Percentiles rank a stretch among this genome's conserved stretches.
phyloP scores from a whole-genome alignment of 2,888 invertebrate species.

The Athetis lepigone region DNA sequence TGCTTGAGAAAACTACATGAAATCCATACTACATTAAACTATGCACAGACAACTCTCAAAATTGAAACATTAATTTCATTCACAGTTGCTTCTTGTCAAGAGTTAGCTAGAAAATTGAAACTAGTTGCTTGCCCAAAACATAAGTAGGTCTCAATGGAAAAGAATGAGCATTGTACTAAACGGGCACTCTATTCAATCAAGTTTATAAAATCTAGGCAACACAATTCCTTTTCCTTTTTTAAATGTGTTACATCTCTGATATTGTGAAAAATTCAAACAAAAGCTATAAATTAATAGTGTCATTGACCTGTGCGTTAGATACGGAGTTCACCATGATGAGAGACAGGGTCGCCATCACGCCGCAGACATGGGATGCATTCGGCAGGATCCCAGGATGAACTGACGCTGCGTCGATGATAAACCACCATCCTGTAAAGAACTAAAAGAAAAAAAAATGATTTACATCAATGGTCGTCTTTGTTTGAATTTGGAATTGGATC shows the following conservation, averaged over 20 bases:
- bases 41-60: no score
- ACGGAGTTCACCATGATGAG: conserved; percentile 99
- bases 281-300: conserved; percentile 13
- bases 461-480: background rate
- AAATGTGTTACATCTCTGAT: no score
- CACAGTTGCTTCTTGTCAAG: no score
- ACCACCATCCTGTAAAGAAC: conserved; percentile 99
- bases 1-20: background rate
- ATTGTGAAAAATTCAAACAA: background rate
- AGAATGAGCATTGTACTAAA: no score
- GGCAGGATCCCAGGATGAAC: conserved; percentile 93
- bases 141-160: no score
- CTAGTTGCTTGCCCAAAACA: no score
- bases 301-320: conserved; percentile 95
- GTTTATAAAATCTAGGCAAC: no score
- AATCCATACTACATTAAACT: background rate
- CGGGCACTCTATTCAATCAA: background rate
- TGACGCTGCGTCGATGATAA: conserved; percentile 98
- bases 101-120: no score
- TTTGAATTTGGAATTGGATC: background rate
- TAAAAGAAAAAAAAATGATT: conserved; percentile 73
- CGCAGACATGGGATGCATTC: conserved; percentile 97
- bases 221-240: no score
- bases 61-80: no score
- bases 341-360: conserved; percentile 98